Percentiles rank a stretch among this genome's conserved stretches.
Conservation (phyloP, 2,113 vertebrate species). For the Tichodroma muraria region DNA sequence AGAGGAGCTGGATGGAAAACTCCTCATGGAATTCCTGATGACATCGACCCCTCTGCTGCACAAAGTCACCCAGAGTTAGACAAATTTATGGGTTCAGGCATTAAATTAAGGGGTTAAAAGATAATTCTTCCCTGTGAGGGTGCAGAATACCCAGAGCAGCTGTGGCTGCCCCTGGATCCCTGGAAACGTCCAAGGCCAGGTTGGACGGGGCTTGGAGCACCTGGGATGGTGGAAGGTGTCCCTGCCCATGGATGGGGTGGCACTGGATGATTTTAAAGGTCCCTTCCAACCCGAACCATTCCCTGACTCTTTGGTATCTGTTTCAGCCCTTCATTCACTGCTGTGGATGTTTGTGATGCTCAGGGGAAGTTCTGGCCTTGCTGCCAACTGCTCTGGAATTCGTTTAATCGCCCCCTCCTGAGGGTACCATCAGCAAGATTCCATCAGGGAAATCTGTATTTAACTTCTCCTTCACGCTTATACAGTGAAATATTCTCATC, state of each 20-base stretch:
- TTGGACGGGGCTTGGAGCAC: fast-evolving
- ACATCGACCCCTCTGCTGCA: neutral
- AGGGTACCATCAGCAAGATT: neutral
- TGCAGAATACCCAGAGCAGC: neutral
- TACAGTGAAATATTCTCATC: neutral
- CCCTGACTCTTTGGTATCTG: fast-evolving
- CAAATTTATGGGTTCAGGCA: too few species aligned
- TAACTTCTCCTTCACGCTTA: fast-evolving
- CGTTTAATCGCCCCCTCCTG: fast-evolving
- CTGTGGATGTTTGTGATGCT: fast-evolving
- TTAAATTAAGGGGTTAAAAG: neutral
- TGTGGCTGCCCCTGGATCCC: neutral
- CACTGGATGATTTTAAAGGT: neutral
- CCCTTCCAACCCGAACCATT: neutral
- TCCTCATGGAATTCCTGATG: neutral
- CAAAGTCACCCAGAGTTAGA: neutral
- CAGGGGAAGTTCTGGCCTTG: neutral
- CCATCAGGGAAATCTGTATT: neutral
- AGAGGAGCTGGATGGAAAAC: neutral
- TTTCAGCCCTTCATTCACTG: neutral
- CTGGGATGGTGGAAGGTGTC: fast-evolving
- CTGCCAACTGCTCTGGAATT: neutral
- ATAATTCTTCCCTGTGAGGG: neutral
- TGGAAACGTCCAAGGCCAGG: neutral
- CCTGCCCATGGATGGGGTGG: neutral